Evolutionary conservation across 1,140 invertebrate genomes (phyloP), one percentile per base, ranked within the genome.

Genomic region (Oreohelix idahoensis): DNA sequence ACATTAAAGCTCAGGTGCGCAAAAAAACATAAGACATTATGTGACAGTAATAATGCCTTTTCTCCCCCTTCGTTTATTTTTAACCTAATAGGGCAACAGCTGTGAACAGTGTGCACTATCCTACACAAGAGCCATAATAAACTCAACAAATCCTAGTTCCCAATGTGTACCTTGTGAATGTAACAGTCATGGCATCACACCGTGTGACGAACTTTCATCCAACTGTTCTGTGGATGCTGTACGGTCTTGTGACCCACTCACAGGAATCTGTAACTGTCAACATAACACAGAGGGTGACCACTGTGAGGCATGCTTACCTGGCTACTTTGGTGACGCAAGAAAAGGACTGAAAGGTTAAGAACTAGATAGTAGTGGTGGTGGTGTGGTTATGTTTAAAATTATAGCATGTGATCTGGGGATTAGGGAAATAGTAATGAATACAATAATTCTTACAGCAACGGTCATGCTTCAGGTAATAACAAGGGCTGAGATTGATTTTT

Each of bases 261-360:
- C 97, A 71, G 98, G 96, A 81, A 91, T 95, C 86, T 99, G 98
- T 91, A 84, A 96, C 95, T 99, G 98, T 90, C 91, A 93, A 10
- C 94, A 95, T 23, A 96, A 97, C 88, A 98, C 97, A 96, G 98
- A 94, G 66, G 98, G 98, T 0, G 92, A 95, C 45, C 95, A 96
- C 0, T 99, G 98, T 91, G 95, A 97, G 87, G 92, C 96, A 0
- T 99, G 98, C 93, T 95, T 95, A 0, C 96, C 96, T 1, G 97
- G 97, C n/a, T 99, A 94, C 92, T 99, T 95, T 91, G 98, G 98
- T 26, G 97, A 99, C 91, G 97, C 98, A 0, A 92, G 98, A 0
- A 92, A 79, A 97, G 96, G 69, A 94, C 96, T 26, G n/a, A n/a
- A 96, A 97, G 89, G 98, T 85, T 95, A 71, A 5, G n/a, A 26